Evolutionary conservation across 2,113 vertebrate species (phyloP), one percentile per base, ranked within the genome.

Genomic region (Barbus barbus): DNA sequence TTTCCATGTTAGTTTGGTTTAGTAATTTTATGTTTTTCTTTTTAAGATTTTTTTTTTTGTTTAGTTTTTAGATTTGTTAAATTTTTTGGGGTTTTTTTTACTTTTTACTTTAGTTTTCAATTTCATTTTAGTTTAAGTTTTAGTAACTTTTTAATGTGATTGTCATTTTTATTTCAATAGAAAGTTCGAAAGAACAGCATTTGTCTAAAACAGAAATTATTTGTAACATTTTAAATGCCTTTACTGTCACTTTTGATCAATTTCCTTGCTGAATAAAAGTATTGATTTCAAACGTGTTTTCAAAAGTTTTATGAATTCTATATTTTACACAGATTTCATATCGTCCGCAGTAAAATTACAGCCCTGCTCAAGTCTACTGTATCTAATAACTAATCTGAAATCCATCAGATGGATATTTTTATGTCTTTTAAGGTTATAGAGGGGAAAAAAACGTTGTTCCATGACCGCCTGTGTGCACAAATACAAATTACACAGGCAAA

Each of bases 341-440:
- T 31, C 48, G 6, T 24, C 60, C 85, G 28, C 83, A 85, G 81
- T 89, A 28, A 89, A 90, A 90, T 91, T 84, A 90, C 87, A 83
- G 89, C 63, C 81, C 82, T 75, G 60, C 63, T 53, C 56, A 78
- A 89, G 72, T 72, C 24, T 87, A 80, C 83, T 65, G 1, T 24
- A 86, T 75, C 85, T 89, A 89, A 88, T 89, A 86, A 87, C 63
- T 85, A 67, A 89, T 75, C 78, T 69, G 63, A 83, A 83, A 82
- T 67, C 51, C 82, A 81, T 84, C 78, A 74, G 48, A 67, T 12
- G 9, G 74, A 75, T 85, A 87, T 88, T 80, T 77, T 84, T 82
- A 71, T 26, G 75, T 69, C 61, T 86, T 69, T 85, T 76, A 82
- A 76, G 41, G 46, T 56, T 14, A 74, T 8, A 58, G 38, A 76